A percentile compares a stretch with the other conserved stretches of the same genome.
phyloP scores from a whole-genome alignment of 2,113 vertebrate species.

The Heliornis fulica region DNA sequence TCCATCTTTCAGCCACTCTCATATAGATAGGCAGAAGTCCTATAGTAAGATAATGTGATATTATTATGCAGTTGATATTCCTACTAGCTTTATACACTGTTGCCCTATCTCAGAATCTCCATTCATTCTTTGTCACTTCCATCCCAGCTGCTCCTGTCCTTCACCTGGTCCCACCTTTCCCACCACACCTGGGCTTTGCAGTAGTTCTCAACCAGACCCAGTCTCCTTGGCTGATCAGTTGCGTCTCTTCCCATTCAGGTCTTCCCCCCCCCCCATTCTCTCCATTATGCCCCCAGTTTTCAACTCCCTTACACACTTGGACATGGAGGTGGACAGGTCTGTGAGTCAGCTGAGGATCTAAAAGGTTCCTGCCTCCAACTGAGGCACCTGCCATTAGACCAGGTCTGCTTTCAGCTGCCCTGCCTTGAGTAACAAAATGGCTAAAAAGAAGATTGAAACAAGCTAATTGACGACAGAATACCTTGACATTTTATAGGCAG shows the following conservation, averaged over 20 bases:
- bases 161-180: neutral
- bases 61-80: neutral
- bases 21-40: neutral
- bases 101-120: neutral
- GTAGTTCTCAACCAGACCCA: neutral
- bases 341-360: neutral
- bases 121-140: neutral
- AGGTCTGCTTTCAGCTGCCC: neutral
- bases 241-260: neutral
- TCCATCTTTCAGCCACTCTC: neutral
- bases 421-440: neutral
- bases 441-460: neutral
- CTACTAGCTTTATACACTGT: neutral
- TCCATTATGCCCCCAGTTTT: neutral
- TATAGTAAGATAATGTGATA: neutral
- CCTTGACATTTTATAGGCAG: neutral
- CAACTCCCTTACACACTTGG: neutral
- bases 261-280: neutral
- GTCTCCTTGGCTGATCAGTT: fast-evolving
- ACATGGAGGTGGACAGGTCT: neutral
- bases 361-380: neutral
- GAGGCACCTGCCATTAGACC: neutral
- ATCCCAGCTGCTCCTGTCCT: fast-evolving
- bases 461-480: neutral
- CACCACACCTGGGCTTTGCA: neutral